Evolutionary conservation across 2,888 invertebrate genomes (phyloP).

Genomic region (Cybosia mesomella): DNA sequence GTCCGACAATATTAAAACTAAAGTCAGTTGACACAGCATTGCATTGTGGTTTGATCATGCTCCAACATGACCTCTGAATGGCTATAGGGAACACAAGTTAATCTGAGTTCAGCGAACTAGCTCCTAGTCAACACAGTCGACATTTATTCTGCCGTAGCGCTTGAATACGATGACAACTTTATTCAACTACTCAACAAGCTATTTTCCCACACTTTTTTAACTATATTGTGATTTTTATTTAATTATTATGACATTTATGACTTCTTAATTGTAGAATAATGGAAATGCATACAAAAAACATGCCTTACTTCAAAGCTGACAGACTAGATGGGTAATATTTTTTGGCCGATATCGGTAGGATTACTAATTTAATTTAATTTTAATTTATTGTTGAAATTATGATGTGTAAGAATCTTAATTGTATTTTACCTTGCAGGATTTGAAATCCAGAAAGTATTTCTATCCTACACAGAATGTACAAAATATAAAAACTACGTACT

Average conservation of each 20-base stretch:
- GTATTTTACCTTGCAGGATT: too few species aligned
- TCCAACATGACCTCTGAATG: neutral
- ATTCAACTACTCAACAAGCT: neutral
- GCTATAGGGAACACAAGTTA: neutral
- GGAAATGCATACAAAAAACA: neutral
- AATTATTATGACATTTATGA: too few species aligned
- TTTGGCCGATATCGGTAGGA: too few species aligned
- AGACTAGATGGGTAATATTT: neutral
- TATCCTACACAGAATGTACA: too few species aligned
- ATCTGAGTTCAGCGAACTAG: slow-evolving; percentile 3
- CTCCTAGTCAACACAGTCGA: neutral
- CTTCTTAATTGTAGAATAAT: neutral
- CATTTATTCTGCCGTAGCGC: neutral
- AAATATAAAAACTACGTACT: too few species aligned
- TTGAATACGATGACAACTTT: neutral
- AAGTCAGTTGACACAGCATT: neutral
- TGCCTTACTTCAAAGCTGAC: too few species aligned
- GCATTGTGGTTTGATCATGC: neutral
- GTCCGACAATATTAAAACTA: too few species aligned
- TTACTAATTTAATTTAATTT: too few species aligned
- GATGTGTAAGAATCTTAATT: too few species aligned
- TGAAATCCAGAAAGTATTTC: too few species aligned
- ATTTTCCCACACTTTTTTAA: neutral
- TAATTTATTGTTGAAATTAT: too few species aligned
- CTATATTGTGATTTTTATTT: neutral